These are phyloP conservation scores for human (Homo sapiens) DNA, from an alignment of 2,113 vertebrate species.

Conservation along the genomic window GRCh38 chr4:155529001-155529500, in stretches of 20 bases:
- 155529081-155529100: not conserved
- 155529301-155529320: not conserved
- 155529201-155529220: not conserved
- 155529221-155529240: not conserved
- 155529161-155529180: not conserved
- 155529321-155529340: not conserved
- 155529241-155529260: not conserved
- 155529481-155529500: not conserved
- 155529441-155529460: not conserved
- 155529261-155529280: not conserved
- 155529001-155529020: not conserved
- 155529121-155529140: not conserved
- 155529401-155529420: accelerated
- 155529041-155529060: not conserved
- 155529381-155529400: not conserved
- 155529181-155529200: not conserved
- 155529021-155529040: not conserved
- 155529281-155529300: not conserved
- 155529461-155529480: not conserved
- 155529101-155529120: not conserved
- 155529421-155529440: not conserved
- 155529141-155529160: not conserved
- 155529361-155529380: not conserved
- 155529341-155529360: not conserved
- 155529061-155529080: not conserved